Evolutionary conservation across 1,140 invertebrate genomes (phyloP).

Genomic region (Drosophila chauvacae): DNA sequence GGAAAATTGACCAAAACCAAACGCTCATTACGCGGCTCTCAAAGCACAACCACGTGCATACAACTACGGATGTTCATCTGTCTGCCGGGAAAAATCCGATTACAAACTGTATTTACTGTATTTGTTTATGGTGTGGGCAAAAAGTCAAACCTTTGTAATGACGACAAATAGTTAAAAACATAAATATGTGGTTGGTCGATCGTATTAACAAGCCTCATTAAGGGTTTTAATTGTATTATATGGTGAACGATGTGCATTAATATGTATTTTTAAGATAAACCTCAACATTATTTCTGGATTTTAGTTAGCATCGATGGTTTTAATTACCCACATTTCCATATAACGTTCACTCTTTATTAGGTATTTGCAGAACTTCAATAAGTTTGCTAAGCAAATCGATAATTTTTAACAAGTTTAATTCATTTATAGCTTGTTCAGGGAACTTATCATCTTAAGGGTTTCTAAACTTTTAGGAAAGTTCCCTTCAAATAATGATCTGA

Average conservation of each 20-base stretch:
- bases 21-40: slow-evolving; percentile 11
- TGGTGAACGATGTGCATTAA: not conserved
- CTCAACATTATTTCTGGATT: not conserved
- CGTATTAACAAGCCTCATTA: not conserved
- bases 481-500: not conserved
- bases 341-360: no score
- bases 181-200: not conserved
- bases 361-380: no score
- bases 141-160: slow-evolving; percentile 3
- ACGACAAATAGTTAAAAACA: not conserved
- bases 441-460: no score
- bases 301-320: no score
- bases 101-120: slow-evolving; percentile 17
- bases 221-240: not conserved
- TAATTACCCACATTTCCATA: no score
- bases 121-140: slow-evolving; percentile 10
- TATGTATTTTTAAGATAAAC: not conserved
- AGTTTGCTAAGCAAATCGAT: no score
- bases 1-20: slow-evolving; percentile 10
- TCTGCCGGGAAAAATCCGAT: slow-evolving; percentile 19
- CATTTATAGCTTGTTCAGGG: no score
- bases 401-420: no score
- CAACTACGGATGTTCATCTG: slow-evolving; percentile 2
- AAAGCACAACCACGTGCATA: not conserved
- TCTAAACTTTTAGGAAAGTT: no score